Evolutionary conservation across 1,140 invertebrate genomes (phyloP).

Genomic region (Coenobita brevimanus): DNA sequence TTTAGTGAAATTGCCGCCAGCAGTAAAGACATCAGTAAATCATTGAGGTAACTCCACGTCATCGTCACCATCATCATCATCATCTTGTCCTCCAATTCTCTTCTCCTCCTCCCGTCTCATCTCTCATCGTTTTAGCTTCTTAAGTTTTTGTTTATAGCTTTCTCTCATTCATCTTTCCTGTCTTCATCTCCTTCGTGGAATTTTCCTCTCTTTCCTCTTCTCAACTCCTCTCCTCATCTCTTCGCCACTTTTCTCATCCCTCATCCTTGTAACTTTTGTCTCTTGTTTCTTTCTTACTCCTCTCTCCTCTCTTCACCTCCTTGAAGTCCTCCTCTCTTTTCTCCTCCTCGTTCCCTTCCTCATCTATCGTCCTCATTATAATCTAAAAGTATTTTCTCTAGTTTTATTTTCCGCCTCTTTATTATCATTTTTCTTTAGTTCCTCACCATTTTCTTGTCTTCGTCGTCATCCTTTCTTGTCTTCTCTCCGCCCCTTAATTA

Average conservation of each 20-base stretch:
- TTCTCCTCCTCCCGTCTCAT: background rate
- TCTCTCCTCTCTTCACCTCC: background rate
- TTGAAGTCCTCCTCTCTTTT: background rate
- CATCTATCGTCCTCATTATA: too few species aligned
- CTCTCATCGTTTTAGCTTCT: background rate
- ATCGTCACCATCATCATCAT: too few species aligned
- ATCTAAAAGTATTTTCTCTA: too few species aligned
- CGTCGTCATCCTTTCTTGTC: background rate
- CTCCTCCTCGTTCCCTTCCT: background rate
- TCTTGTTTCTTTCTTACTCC: background rate
- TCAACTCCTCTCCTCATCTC: background rate
- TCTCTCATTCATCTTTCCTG: background rate
- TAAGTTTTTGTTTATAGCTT: background rate
- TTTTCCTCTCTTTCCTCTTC: background rate
- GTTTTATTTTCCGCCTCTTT: background rate
- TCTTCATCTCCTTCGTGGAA: background rate
- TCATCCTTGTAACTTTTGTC: background rate
- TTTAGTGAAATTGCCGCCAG: too few species aligned
- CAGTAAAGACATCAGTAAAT: too few species aligned
- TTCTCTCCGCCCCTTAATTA: background rate
- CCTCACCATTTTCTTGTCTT: background rate
- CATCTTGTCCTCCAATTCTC: background rate
- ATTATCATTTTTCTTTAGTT: background rate
- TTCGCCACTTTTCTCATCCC: background rate
- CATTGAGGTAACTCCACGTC: too few species aligned